Evolutionary conservation across 2,888 invertebrate species (phyloP).

Genomic region (Entomobrya multifasciata): DNA sequence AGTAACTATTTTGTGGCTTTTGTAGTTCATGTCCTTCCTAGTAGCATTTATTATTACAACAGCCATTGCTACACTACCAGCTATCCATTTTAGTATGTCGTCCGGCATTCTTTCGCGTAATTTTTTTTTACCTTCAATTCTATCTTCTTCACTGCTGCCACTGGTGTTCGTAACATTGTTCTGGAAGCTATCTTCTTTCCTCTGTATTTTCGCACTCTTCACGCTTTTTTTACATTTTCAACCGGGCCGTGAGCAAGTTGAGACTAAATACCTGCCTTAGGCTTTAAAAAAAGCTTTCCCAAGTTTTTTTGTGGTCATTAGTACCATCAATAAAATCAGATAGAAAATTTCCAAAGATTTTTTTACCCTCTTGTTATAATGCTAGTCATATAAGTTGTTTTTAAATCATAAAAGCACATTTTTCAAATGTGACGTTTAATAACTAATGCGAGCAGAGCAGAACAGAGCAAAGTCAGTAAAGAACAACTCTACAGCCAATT

Average conservation of each 20-base stretch:
- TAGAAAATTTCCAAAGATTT: too few species aligned
- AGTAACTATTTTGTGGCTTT: constrained; percentile 29
- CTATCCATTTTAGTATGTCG: neutral
- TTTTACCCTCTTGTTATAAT: too few species aligned
- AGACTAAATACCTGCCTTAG: too few species aligned
- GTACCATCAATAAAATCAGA: too few species aligned
- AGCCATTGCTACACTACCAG: neutral
- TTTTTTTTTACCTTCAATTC: constrained; percentile 16
- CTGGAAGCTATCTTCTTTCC: constrained; percentile 46
- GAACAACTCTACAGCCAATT: too few species aligned
- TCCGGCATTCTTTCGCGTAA: constrained; percentile 28
- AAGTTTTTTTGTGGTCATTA: too few species aligned
- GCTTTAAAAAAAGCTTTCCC: too few species aligned
- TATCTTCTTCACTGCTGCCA: neutral
- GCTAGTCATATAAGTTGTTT: too few species aligned
- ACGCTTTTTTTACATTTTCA: constrained; percentile 13
- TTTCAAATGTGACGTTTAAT: too few species aligned
- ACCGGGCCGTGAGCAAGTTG: neutral
- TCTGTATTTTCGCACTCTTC: neutral
- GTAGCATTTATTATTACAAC: neutral
- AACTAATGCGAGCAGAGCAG: too few species aligned
- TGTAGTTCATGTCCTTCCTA: neutral
- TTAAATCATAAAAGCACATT: too few species aligned
- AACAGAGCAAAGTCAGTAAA: too few species aligned
- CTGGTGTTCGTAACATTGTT: constrained; percentile 10